A percentile compares a stretch with the other conserved stretches of the same genome.
Evolutionary conservation across 2,113 vertebrate species (phyloP).

Genomic region (Salminus brasiliensis): DNA sequence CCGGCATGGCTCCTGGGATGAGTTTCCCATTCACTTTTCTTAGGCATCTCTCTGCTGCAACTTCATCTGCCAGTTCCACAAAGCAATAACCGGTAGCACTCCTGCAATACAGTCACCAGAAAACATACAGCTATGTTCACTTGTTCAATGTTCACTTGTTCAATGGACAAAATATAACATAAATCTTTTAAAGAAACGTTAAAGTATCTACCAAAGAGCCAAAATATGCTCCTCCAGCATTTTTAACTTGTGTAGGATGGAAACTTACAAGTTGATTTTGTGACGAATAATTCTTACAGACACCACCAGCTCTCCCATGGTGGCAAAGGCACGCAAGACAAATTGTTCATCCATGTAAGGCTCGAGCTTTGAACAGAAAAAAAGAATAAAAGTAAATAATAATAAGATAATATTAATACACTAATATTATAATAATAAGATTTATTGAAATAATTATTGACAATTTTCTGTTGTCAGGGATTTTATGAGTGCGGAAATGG

Average conservation of each 20-base stretch:
- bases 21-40: constrained; percentile 87
- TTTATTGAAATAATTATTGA: no score
- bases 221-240: not conserved
- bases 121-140: not conserved
- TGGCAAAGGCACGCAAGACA: constrained; percentile 85
- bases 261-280: constrained; percentile 80
- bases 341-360: constrained; percentile 89
- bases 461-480: no score
- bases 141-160: not conserved
- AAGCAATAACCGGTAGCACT: constrained; percentile 87
- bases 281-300: constrained; percentile 88
- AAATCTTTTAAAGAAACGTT: no score
- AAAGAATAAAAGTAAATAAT: not conserved
- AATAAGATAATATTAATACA: no score
- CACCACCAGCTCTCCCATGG: constrained; percentile 84
- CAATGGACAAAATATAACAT: no score
- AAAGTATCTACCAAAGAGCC: no score
- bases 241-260: not conserved
- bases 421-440: no score
- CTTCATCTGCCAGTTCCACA: constrained; percentile 85
- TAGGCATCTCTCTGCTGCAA: constrained; percentile 85
- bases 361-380: constrained; percentile 74
- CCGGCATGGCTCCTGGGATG: constrained; percentile 84
- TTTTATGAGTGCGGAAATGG: no score
- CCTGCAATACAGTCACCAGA: constrained; percentile 63